Percentiles rank a stretch among this genome's conserved stretches.
phyloP scores from a whole-genome alignment of 1,140 invertebrate species.

The Hermatobates lingyangjiaoensis region DNA sequence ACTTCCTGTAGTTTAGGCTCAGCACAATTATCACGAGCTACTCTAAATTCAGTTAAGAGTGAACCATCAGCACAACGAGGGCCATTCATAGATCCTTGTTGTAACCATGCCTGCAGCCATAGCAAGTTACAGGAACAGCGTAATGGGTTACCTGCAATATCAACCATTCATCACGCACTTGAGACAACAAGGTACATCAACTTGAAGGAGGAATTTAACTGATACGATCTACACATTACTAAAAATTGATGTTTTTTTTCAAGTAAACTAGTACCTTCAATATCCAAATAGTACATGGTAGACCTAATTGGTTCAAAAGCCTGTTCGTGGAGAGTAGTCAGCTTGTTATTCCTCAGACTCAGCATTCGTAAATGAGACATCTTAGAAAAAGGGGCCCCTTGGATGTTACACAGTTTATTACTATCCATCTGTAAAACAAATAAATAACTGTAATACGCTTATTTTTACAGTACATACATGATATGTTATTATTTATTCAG shows the following conservation, averaged over 20 bases:
- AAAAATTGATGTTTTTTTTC: no score
- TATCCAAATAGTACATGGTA: constrained; percentile 63
- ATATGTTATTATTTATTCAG: no score
- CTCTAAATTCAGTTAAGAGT: constrained; percentile 39
- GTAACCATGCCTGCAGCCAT: constrained; percentile 64
- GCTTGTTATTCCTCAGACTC: constrained; percentile 55
- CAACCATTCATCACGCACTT: neutral
- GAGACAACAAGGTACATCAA: constrained; percentile 6
- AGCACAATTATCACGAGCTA: constrained; percentile 43
- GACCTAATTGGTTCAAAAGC: constrained; percentile 52
- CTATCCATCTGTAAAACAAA: constrained; percentile 24
- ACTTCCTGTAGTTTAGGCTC: constrained; percentile 30
- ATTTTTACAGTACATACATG: no score
- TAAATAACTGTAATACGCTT: no score
- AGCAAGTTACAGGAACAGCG: constrained; percentile 57
- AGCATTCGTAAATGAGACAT: constrained; percentile 64
- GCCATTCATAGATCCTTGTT: constrained; percentile 38
- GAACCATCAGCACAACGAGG: constrained; percentile 56
- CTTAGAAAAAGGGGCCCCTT: constrained; percentile 50
- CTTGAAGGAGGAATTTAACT: no score
- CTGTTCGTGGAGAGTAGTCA: constrained; percentile 50
- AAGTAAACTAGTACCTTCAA: constrained; percentile 44
- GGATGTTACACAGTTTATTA: constrained; percentile 26
- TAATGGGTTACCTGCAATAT: constrained; percentile 52
- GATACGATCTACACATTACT: no score